Evolutionary conservation across 2,888 invertebrate species (phyloP).

Genomic region (Eupsilia transversa): DNA sequence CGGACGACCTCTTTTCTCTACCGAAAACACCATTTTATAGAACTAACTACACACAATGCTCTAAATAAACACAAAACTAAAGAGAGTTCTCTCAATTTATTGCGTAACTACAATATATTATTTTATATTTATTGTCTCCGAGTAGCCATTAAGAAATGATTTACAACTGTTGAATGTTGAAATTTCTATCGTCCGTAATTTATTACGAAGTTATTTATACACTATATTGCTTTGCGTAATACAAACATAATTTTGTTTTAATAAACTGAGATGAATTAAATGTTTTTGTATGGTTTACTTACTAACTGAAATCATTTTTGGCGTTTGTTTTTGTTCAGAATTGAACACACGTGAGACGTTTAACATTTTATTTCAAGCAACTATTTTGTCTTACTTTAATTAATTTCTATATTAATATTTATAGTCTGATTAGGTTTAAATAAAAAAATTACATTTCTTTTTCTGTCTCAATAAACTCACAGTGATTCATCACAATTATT

Average conservation of each 20-base stretch:
- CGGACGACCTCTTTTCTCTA: neutral
- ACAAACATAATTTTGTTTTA: slow-evolving; percentile 36
- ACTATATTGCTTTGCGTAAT: slow-evolving; percentile 34
- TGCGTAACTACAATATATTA: slow-evolving; percentile 56
- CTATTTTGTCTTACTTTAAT: neutral
- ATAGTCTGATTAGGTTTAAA: no score
- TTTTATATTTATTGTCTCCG: slow-evolving; percentile 67
- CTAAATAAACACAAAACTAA: slow-evolving; percentile 51
- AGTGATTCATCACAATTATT: neutral
- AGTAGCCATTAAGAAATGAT: slow-evolving; percentile 65
- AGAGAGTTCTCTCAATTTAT: slow-evolving; percentile 51
- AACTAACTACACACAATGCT: slow-evolving; percentile 3
- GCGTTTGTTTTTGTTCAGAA: neutral
- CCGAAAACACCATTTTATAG: neutral
- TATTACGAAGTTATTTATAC: slow-evolving; percentile 45
- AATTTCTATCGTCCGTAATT: slow-evolving; percentile 60
- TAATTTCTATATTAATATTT: no score
- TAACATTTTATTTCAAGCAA: neutral
- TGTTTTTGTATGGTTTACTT: slow-evolving; percentile 5
- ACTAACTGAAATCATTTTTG: neutral
- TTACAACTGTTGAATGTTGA: slow-evolving; percentile 62
- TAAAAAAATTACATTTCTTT: neutral
- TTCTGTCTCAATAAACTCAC: neutral
- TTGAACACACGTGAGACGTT: no score
- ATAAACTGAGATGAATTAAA: neutral